phyloP scores from a whole-genome alignment of 2,888 invertebrate species.

The Eremobia ochroleuca region DNA sequence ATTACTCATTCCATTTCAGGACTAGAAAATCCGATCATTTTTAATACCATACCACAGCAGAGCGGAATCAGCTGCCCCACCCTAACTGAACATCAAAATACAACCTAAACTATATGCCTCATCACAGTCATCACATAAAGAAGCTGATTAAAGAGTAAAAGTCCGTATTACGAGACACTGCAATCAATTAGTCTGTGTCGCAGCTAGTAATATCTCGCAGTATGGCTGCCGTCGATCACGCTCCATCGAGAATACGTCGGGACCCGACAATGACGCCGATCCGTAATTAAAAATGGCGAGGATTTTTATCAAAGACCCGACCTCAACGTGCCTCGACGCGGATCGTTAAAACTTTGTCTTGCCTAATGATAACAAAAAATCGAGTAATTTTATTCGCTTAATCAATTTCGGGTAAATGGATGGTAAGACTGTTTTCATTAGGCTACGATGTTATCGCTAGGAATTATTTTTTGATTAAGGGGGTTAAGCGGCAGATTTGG shows the following conservation, averaged over 20 bases:
- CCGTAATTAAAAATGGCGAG: constrained; percentile 87
- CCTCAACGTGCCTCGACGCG: constrained; percentile 51
- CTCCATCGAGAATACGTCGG: constrained; percentile 78
- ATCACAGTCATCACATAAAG: constrained; percentile 15
- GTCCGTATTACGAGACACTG: constrained; percentile 64
- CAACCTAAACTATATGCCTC: background rate
- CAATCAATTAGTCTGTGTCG: constrained; percentile 66
- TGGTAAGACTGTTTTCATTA: constrained; percentile 15
- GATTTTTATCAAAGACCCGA: constrained; percentile 74
- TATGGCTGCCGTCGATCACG: constrained; percentile 71
- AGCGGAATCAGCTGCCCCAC: background rate
- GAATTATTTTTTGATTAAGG: constrained; percentile 4
- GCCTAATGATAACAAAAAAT: constrained; percentile 62
- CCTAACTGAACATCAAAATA: background rate
- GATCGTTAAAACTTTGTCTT: constrained; percentile 78
- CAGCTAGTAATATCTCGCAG: constrained; percentile 60
- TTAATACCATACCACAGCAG: background rate
- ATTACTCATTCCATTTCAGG: background rate
- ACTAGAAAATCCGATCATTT: background rate
- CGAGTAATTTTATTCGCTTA: constrained; percentile 31
- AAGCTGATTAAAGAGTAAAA: constrained; percentile 44
- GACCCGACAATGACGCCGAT: constrained; percentile 80
- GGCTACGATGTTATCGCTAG: constrained; percentile 1
- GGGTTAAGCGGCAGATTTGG: background rate
- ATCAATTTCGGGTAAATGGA: constrained; percentile 24